These are phyloP conservation scores for Ceraclea dissimilis DNA, from an alignment of 2,888 invertebrate genomes.

Conservation along the genomic window DNA sequence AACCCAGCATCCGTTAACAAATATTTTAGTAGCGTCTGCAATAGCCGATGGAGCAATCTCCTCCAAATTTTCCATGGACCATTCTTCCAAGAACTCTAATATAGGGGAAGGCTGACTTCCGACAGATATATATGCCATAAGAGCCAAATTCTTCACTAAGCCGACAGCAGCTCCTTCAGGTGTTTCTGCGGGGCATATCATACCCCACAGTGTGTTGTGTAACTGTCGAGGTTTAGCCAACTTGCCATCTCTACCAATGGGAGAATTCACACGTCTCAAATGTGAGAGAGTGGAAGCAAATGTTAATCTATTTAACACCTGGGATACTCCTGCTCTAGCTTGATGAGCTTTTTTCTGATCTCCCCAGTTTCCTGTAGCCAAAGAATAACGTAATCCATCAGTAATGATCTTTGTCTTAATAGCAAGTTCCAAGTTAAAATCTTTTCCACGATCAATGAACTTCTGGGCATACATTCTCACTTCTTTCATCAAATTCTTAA, in stretches of 20 bases:
- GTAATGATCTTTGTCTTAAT: conserved; percentile 98
- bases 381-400: conserved; percentile 93
- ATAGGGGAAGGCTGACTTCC: conserved; percentile 99
- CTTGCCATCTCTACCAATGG: conserved; percentile 98
- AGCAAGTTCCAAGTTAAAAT: conserved; percentile 93
- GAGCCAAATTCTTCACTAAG: conserved; percentile 94
- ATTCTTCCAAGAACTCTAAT: conserved; percentile 99
- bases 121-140: conserved; percentile 99
- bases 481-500: conserved; percentile 94
- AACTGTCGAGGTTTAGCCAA: conserved; percentile 97
- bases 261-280: conserved; percentile 95
- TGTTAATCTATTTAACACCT: conserved; percentile 96
- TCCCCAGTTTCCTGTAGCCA: conserved; percentile 99
- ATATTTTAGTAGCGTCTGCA: conserved; percentile 98
- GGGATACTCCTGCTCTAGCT: conserved; percentile 92
- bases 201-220: conserved; percentile 99
- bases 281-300: conserved; percentile 98
- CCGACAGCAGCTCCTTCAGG: conserved; percentile 97
- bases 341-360: conserved; percentile 99
- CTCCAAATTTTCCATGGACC: conserved; percentile 99
- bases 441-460: conserved; percentile 97
- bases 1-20: conserved; percentile 99
- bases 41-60: conserved; percentile 99
- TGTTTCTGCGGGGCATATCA: conserved; percentile 99
- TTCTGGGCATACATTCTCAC: conserved; percentile 98